Conservation (phyloP, 2,888 invertebrate genomes). For the Bruchidius siliquastri region DNA sequence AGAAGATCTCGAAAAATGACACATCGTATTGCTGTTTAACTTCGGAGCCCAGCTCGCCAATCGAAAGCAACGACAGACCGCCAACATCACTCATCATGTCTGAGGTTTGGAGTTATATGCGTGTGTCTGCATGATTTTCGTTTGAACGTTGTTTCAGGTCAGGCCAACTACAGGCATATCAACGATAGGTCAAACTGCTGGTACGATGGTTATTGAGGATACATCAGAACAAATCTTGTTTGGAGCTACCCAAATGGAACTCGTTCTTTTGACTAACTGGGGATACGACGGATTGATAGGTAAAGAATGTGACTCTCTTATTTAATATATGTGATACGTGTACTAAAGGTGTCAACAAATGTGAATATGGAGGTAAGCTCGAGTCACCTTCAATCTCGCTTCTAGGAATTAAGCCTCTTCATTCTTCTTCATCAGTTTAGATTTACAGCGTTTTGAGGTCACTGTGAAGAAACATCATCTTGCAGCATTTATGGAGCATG, state of each 20-base stretch:
- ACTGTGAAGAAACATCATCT: no score
- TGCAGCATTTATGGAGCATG: no score
- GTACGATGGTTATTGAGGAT: constrained; percentile 6
- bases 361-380: no score
- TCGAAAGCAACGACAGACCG: constrained; percentile 51
- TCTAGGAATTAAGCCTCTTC: no score
- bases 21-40: constrained; percentile 45
- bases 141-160: constrained; percentile 15
- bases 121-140: background rate
- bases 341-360: no score
- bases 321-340: no score
- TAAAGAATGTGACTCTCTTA: no score
- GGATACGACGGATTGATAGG: constrained; percentile 58
- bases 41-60: constrained; percentile 31
- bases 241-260: constrained; percentile 45
- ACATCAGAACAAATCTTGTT: constrained; percentile 34
- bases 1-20: constrained; percentile 54
- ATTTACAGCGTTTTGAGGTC: no score
- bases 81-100: constrained; percentile 54
- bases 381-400: no score
- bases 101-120: constrained; percentile 32
- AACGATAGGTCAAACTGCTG: constrained; percentile 6
- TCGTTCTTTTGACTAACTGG: constrained; percentile 62
- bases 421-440: no score
- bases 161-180: constrained; percentile 26